Conservation (phyloP, 2,797 vertebrate genomes). For the Coilia nasus region DNA sequence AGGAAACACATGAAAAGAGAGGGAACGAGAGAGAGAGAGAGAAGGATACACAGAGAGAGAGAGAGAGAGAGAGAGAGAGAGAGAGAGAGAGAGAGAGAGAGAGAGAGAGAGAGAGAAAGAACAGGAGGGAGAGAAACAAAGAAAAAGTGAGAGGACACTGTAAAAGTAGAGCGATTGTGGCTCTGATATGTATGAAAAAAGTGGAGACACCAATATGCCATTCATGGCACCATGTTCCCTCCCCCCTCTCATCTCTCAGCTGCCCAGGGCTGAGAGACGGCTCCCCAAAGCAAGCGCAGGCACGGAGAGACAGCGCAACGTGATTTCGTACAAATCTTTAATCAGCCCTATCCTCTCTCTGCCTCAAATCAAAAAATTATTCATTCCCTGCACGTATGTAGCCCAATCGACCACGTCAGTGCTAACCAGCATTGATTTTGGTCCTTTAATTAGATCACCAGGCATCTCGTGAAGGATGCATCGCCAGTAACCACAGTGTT, state of each 20-base stretch:
- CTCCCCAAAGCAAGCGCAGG: slow-evolving; percentile 48
- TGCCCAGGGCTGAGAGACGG: slow-evolving; percentile 51
- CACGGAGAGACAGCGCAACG: slow-evolving; percentile 44
- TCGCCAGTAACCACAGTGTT: slow-evolving; percentile 24
- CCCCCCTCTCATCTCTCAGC: slow-evolving; percentile 25
- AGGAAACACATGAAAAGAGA: neutral
- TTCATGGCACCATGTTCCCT: neutral
- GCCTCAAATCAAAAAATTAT: slow-evolving; percentile 48
- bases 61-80: neutral
- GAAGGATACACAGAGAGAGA: neutral
- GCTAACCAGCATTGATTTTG: slow-evolving; percentile 63
- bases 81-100: neutral
- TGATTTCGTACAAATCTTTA: slow-evolving; percentile 1
- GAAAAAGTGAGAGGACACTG: too few relatives aligned
- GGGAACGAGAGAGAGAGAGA: neutral
- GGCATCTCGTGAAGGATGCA: slow-evolving; percentile 35
- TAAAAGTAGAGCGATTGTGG: too few relatives aligned
- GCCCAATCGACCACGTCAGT: slow-evolving; percentile 52
- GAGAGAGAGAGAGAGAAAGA: neutral
- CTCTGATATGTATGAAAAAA: neutral
- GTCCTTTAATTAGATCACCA: slow-evolving; percentile 60
- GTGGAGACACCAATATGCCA: slow-evolving; percentile 13
- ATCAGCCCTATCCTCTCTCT: neutral
- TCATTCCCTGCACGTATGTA: slow-evolving; percentile 44
- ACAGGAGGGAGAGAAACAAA: neutral